Evolutionary conservation across 1,140 invertebrate species (phyloP).

Genomic region (Cherax quadricarinatus): DNA sequence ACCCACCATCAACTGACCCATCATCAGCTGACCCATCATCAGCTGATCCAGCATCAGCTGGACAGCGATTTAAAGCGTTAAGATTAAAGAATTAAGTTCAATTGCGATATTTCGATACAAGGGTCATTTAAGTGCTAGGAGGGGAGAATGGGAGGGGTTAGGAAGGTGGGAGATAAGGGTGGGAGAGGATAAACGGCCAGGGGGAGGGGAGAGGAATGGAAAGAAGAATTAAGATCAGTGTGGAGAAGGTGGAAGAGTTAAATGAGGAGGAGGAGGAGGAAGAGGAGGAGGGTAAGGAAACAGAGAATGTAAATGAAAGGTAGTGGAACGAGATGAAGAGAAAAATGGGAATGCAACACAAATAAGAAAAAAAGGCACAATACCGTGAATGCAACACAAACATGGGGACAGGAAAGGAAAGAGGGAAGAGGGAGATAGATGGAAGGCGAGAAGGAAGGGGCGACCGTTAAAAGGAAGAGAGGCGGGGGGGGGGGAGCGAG

Average conservation of each 20-base stretch:
- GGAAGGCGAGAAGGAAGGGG: too few relatives aligned
- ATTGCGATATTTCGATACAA: not conserved
- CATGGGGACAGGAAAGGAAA: not conserved
- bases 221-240: not conserved
- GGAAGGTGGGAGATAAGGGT: not conserved
- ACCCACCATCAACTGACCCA: too few relatives aligned
- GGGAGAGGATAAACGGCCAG: not conserved
- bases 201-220: not conserved
- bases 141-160: not conserved
- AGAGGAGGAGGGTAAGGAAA: not conserved
- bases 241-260: not conserved
- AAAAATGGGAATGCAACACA: not conserved
- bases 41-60: not conserved
- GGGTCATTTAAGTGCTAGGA: not conserved
- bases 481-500: not conserved
- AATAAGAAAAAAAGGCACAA: not conserved
- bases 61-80: not conserved
- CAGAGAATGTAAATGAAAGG: too few relatives aligned
- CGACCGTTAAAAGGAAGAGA: not conserved
- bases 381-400: too few relatives aligned
- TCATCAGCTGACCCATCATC: not conserved
- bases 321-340: not conserved
- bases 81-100: not conserved
- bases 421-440: not conserved
- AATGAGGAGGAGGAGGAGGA: not conserved